Conservation (phyloP, 2,113 vertebrate species). For the Ictalurus furcatus region DNA sequence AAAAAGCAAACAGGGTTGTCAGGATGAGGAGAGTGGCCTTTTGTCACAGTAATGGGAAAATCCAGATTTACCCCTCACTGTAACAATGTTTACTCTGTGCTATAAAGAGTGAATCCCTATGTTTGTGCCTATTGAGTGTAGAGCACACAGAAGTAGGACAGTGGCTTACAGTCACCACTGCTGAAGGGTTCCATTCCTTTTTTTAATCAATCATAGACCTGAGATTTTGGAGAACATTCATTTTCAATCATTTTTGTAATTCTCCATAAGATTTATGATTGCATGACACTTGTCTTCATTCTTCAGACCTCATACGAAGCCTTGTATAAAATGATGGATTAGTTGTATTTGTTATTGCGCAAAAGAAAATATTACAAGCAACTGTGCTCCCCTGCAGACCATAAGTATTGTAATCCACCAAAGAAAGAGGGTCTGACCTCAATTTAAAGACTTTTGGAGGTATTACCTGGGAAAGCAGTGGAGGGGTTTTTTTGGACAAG, state of each 20-base stretch:
- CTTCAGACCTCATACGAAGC: neutral
- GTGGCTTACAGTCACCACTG: neutral
- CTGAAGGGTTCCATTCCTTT: neutral
- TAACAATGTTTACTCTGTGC: conserved; percentile 48
- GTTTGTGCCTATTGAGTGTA: conserved; percentile 31
- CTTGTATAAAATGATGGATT: conserved; percentile 5
- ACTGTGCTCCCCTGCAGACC: conserved; percentile 36
- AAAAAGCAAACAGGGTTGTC: conserved; percentile 42
- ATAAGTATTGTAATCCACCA: conserved; percentile 40
- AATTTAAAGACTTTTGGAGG: conserved; percentile 54
- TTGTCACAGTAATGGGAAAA: conserved; percentile 52
- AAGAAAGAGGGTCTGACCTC: conserved; percentile 42
- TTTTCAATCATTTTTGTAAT: neutral
- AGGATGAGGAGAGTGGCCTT: conserved; percentile 45
- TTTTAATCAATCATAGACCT: neutral
- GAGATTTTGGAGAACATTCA: neutral
- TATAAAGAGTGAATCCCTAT: conserved; percentile 36
- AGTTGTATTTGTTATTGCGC: conserved; percentile 23
- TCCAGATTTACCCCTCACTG: conserved; percentile 47
- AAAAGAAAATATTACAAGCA: conserved; percentile 40
- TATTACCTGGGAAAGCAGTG: conserved; percentile 54
- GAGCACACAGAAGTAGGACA: conserved; percentile 10
- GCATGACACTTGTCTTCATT: conserved; percentile 13
- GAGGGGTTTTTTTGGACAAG: conserved; percentile 47
- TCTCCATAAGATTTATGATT: neutral